Percentiles rank a stretch among this genome's conserved stretches.
phyloP scores from a whole-genome alignment of 2,113 vertebrate species.

The Bubo scandiacus region DNA sequence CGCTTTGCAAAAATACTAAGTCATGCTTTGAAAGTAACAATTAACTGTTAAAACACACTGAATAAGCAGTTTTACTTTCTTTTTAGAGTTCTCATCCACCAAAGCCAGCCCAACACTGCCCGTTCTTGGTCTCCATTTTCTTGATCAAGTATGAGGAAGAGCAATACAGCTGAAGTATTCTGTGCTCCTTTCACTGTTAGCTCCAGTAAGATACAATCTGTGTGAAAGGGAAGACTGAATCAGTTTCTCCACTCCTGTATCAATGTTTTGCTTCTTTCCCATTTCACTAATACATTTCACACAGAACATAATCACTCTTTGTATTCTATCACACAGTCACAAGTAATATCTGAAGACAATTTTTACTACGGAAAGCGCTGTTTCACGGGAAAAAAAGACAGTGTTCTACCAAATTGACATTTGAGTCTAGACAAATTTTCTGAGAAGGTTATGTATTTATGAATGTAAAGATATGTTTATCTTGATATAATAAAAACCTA shows the following conservation, averaged over 20 bases:
- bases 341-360: neutral
- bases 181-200: neutral
- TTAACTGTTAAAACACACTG: neutral
- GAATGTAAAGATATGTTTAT: neutral
- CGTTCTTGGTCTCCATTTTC: neutral
- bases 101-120: neutral
- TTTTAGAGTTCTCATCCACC: neutral
- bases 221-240: neutral
- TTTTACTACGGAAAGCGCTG: neutral
- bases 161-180: neutral
- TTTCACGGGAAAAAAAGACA: neutral
- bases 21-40: neutral
- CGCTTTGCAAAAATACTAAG: neutral
- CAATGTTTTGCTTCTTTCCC: neutral
- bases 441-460: neutral
- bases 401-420: neutral
- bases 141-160: neutral
- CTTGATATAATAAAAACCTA: neutral
- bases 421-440: neutral
- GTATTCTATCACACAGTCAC: neutral
- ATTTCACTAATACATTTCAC: neutral
- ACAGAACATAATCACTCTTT: neutral
- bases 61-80: neutral
- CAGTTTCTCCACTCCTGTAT: neutral
- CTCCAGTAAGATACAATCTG: neutral